Percentiles rank a stretch among this genome's conserved stretches.
Conservation (phyloP, 92 coral and sea anemone species). For the Parazoanthus swiftii region DNA sequence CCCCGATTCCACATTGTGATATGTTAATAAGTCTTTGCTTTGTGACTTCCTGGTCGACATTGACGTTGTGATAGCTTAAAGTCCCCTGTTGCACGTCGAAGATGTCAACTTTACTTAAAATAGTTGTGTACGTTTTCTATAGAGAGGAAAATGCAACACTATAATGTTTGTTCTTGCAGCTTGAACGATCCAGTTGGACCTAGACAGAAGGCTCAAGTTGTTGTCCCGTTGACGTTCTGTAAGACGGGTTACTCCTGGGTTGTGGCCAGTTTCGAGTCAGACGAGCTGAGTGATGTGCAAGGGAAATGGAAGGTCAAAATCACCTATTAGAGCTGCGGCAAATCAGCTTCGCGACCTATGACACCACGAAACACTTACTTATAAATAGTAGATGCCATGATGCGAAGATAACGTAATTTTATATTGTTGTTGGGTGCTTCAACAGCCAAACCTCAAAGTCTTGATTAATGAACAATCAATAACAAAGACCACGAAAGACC, state of each 20-base stretch:
- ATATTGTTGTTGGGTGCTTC: too few relatives aligned
- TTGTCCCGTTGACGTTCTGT: neutral
- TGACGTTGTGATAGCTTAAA: too few relatives aligned
- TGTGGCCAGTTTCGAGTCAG: neutral
- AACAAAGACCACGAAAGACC: neutral
- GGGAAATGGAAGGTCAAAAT: neutral
- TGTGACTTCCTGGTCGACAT: too few relatives aligned
- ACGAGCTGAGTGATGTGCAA: neutral
- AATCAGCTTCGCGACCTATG: too few relatives aligned
- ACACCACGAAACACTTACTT: too few relatives aligned
- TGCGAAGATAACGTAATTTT: too few relatives aligned
- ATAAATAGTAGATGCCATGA: neutral
- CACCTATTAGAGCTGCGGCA: neutral
- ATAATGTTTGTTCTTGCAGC: neutral
- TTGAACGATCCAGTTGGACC: neutral
- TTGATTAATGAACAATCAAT: too few relatives aligned
- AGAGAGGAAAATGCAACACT: neutral
- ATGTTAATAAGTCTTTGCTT: too few relatives aligned
- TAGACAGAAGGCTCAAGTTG: neutral
- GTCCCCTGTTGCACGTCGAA: neutral
- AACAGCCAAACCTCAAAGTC: too few relatives aligned
- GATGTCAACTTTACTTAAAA: too few relatives aligned
- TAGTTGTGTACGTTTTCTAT: neutral
- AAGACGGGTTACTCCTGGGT: conserved; percentile 1
- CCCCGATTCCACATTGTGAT: too few relatives aligned